phyloP scores from a whole-genome alignment of 2,113 vertebrate genomes.

The Daubentonia madagascariensis region DNA sequence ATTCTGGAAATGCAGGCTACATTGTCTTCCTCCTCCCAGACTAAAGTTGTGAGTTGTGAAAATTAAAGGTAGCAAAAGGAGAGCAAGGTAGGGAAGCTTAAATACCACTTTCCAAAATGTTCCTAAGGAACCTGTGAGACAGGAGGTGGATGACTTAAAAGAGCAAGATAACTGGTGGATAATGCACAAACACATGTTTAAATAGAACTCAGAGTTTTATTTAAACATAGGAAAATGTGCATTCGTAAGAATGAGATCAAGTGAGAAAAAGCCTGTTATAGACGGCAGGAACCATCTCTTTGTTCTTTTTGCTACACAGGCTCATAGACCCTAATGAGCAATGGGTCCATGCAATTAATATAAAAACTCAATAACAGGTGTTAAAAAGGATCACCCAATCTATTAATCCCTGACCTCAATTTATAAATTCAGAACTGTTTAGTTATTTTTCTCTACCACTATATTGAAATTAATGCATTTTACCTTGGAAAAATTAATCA shows the following conservation, averaged over 20 bases:
- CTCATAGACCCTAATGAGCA: background rate
- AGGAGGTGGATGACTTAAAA: slow-evolving; percentile 62
- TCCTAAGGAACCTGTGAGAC: slow-evolving; percentile 49
- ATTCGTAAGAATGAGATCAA: slow-evolving; percentile 49
- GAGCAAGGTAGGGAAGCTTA: slow-evolving; percentile 22
- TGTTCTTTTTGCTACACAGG: background rate
- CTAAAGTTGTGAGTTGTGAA: slow-evolving; percentile 25
- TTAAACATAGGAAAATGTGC: slow-evolving; percentile 52
- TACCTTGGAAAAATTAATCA: background rate
- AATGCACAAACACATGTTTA: slow-evolving; percentile 60
- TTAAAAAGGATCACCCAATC: background rate
- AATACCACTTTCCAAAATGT: slow-evolving; percentile 58
- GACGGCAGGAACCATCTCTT: background rate
- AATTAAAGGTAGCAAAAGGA: slow-evolving; percentile 51
- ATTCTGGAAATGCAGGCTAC: background rate
- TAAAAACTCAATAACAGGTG: background rate
- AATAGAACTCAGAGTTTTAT: slow-evolving; percentile 62
- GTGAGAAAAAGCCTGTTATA: background rate
- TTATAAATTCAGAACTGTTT: slow-evolving; percentile 24
- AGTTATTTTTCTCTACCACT: background rate
- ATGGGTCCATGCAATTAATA: background rate
- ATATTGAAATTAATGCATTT: background rate
- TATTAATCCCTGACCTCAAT: background rate
- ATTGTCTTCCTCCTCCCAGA: background rate
- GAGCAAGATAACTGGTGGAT: slow-evolving; percentile 62